These are phyloP conservation scores for Sisyra nigra DNA, from an alignment of 2,888 invertebrate species.

Conservation along the genomic window DNA sequence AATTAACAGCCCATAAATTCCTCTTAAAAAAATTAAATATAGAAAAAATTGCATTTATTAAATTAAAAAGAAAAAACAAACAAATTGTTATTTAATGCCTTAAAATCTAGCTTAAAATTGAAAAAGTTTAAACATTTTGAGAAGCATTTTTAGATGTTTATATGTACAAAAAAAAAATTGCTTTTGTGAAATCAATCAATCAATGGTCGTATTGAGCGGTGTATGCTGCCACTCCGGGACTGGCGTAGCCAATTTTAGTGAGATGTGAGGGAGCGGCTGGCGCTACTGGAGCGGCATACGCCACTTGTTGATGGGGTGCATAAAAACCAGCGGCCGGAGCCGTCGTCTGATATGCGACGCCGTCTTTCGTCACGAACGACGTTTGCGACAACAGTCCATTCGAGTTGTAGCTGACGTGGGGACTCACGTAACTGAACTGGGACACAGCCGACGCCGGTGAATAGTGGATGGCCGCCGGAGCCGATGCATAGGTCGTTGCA, in stretches of 20 bases:
- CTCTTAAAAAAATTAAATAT: no score
- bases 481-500: not conserved
- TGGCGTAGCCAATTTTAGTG: slow-evolving; percentile 6
- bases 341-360: slow-evolving; percentile 16
- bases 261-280: slow-evolving; percentile 12
- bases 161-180: not conserved
- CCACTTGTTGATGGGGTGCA: slow-evolving; percentile 10
- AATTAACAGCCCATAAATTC: no score
- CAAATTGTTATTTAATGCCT: no score
- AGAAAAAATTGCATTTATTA: no score
- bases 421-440: slow-evolving; percentile 24
- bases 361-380: slow-evolving; percentile 14
- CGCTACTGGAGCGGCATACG: slow-evolving; percentile 8
- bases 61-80: no score
- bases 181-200: not conserved
- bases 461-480: slow-evolving; percentile 10
- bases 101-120: no score
- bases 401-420: slow-evolving; percentile 24
- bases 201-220: not conserved
- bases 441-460: slow-evolving; percentile 26
- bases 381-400: slow-evolving; percentile 19
- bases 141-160: not conserved
- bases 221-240: not conserved
- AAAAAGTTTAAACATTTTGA: no score
- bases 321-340: slow-evolving; percentile 7